These are phyloP conservation scores for Synergus japonicus DNA, from an alignment of 2,888 invertebrate genomes.

Conservation along the genomic window DNA sequence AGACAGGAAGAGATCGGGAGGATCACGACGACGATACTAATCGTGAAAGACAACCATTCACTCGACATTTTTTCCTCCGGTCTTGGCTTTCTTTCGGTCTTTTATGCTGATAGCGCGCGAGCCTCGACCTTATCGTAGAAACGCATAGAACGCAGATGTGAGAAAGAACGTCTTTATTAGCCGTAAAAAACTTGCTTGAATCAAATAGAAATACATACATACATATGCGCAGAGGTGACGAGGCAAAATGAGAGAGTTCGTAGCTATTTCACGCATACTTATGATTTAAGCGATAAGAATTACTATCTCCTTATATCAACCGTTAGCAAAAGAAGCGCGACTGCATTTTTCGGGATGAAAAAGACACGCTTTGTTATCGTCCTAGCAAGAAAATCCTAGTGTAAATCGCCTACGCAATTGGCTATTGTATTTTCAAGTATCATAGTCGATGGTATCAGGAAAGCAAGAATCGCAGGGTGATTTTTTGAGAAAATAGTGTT, in stretches of 20 bases:
- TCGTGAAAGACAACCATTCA: conserved; percentile 59
- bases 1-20: conserved; percentile 57
- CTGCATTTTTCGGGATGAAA: conserved; percentile 38
- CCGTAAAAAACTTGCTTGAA: conserved; percentile 21
- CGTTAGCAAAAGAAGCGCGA: conserved; percentile 39
- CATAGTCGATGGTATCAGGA: conserved; percentile 4
- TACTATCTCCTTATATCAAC: conserved; percentile 31
- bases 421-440: conserved; percentile 39
- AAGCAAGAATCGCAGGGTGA: background rate
- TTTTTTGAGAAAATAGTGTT: background rate
- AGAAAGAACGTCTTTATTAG: conserved; percentile 36
- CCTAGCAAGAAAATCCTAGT: conserved; percentile 22
- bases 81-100: conserved; percentile 49
- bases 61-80: conserved; percentile 47
- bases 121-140: conserved; percentile 44
- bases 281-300: conserved; percentile 29
- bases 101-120: conserved; percentile 43
- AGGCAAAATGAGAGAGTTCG: conserved; percentile 30
- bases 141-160: conserved; percentile 26
- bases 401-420: conserved; percentile 35
- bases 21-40: conserved; percentile 61
- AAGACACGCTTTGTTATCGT: conserved; percentile 40
- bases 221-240: conserved; percentile 28
- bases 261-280: conserved; percentile 35
- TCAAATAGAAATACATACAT: conserved; percentile 28